A percentile compares a stretch with the other conserved stretches of the same genome.
These are phyloP conservation scores for Morpho deidamia DNA, from an alignment of 2,888 invertebrate species.

Conservation along the genomic window DNA sequence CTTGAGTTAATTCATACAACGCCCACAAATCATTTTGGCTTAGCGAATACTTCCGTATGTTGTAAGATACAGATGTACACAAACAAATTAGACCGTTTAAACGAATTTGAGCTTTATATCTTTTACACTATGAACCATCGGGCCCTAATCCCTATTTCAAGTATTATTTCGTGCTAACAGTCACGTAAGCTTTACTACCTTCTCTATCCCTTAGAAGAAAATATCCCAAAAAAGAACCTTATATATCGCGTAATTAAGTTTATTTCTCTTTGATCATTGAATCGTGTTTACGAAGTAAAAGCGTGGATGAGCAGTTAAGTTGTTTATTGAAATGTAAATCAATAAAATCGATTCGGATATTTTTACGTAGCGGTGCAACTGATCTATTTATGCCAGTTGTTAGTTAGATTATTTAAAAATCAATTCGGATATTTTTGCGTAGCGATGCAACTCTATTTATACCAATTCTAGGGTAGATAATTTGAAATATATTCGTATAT, in stretches of 20 bases:
- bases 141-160: background rate
- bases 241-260: background rate
- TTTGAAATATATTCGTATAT: too few species aligned
- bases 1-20: too few species aligned
- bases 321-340: background rate
- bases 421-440: too few species aligned
- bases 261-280: background rate
- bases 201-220: conserved; percentile 3
- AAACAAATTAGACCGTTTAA: background rate
- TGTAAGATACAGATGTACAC: background rate
- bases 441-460: too few species aligned
- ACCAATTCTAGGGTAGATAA: too few species aligned
- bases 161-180: conserved; percentile 16
- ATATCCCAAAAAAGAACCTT: background rate
- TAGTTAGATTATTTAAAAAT: too few species aligned
- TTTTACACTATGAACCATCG: background rate
- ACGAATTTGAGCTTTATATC: background rate
- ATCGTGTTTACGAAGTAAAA: background rate
- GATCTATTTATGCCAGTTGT: too few species aligned
- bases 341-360: background rate
- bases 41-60: background rate
- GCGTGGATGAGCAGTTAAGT: background rate
- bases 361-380: too few species aligned
- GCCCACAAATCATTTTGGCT: background rate
- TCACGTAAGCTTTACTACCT: conserved; percentile 24